phyloP scores from a whole-genome alignment of 2,888 invertebrate species.

The Ophonus ardosiacus region DNA sequence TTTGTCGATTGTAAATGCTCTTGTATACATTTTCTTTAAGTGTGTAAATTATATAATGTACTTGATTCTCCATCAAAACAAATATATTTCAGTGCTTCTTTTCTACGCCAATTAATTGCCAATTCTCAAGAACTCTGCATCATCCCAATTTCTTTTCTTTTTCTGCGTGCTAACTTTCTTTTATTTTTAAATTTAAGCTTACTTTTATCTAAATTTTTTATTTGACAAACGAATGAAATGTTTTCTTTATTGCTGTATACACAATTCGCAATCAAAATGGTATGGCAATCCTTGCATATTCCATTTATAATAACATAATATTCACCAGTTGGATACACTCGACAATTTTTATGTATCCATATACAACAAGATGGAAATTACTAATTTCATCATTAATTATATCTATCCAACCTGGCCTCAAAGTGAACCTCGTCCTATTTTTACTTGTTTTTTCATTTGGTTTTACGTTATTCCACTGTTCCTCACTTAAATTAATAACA shows the following conservation, averaged over 20 bases:
- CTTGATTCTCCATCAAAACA: neutral
- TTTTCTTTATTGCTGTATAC: neutral
- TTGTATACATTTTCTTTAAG: neutral
- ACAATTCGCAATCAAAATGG: neutral
- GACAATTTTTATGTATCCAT: neutral
- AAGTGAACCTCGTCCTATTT: neutral
- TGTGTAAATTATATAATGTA: neutral
- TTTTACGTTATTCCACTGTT: neutral
- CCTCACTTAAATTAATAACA: neutral
- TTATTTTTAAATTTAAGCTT: neutral
- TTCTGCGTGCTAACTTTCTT: slow-evolving; percentile 6
- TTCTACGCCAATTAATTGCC: slow-evolving; percentile 22
- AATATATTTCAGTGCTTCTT: neutral
- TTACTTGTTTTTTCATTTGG: neutral
- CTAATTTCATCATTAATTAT: neutral
- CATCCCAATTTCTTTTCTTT: neutral
- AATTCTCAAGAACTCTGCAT: slow-evolving; percentile 1
- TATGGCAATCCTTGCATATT: neutral
- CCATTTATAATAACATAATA: neutral
- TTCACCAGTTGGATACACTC: neutral
- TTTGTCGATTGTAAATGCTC: neutral
- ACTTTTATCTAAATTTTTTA: neutral
- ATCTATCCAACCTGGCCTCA: neutral
- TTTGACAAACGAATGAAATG: neutral
- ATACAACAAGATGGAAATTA: neutral